A percentile compares a stretch with the other conserved stretches of the same genome.
phyloP scores from a whole-genome alignment of 1,140 invertebrate genomes.

The Coenobita brevimanus region DNA sequence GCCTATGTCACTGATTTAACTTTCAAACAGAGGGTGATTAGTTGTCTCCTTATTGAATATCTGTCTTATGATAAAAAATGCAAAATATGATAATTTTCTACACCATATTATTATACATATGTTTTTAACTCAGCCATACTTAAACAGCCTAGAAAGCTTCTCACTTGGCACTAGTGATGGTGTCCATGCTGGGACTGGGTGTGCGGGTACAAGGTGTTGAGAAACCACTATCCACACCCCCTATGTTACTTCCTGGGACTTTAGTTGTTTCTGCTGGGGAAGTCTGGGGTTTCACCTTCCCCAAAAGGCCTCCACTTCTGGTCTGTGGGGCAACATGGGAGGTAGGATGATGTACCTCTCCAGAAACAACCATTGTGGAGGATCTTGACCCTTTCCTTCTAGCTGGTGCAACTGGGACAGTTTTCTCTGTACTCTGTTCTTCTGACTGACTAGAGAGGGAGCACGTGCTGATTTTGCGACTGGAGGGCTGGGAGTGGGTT shows the following conservation, averaged over 20 bases:
- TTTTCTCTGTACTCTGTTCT: too few species aligned
- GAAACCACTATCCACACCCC: slow-evolving; percentile 58
- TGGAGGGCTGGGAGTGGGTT: not conserved
- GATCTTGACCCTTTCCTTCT: too few species aligned
- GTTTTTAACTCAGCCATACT: too few species aligned
- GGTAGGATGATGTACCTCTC: slow-evolving; percentile 34
- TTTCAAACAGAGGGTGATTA: too few species aligned
- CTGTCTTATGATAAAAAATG: too few species aligned
- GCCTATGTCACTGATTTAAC: too few species aligned
- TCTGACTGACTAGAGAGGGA: not conserved
- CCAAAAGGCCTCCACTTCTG: too few species aligned
- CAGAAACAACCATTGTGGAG: slow-evolving; percentile 14
- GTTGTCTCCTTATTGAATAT: too few species aligned
- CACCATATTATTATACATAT: too few species aligned
- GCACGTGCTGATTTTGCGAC: not conserved
- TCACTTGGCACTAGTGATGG: slow-evolving; percentile 65
- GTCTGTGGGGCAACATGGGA: not conserved
- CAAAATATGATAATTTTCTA: too few species aligned
- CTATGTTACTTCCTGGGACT: slow-evolving; percentile 12
- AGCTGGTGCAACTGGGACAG: too few species aligned
- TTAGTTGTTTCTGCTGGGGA: not conserved
- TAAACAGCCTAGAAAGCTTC: too few species aligned
- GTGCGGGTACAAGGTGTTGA: slow-evolving; percentile 61
- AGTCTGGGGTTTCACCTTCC: not conserved
- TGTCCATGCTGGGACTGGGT: slow-evolving; percentile 60